Evolutionary conservation across 2,888 invertebrate species (phyloP).

Genomic region (Mantis religiosa): DNA sequence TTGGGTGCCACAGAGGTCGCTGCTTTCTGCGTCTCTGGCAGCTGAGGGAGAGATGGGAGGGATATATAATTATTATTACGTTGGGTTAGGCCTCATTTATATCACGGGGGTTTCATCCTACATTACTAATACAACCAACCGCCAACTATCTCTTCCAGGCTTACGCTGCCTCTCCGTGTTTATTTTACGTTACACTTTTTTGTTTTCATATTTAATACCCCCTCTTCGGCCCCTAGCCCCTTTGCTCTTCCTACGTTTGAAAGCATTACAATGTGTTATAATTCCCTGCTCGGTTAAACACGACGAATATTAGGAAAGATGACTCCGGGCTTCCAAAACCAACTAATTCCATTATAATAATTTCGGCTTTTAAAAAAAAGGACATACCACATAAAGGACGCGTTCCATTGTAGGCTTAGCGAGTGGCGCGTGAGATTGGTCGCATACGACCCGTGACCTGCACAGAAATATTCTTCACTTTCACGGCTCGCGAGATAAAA

Average conservation of each 20-base stretch:
- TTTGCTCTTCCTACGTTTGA: neutral
- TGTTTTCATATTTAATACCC: neutral
- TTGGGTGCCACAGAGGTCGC: neutral
- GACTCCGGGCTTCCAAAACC: neutral
- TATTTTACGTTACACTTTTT: neutral
- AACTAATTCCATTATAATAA: neutral
- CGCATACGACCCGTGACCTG: neutral
- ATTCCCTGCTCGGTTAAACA: neutral
- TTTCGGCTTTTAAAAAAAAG: neutral
- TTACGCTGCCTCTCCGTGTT: neutral
- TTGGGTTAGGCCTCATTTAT: slow-evolving; percentile 15
- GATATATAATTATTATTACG: slow-evolving; percentile 8
- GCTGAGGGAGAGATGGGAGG: neutral
- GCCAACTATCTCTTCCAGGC: neutral
- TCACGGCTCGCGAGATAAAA: neutral
- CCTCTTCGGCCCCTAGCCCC: neutral
- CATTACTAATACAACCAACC: neutral
- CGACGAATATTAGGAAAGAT: neutral
- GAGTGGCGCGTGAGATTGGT: neutral
- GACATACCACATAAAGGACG: neutral
- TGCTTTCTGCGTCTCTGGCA: neutral
- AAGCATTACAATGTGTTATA: neutral
- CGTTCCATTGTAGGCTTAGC: neutral
- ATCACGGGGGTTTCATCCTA: neutral
- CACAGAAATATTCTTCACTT: neutral